phyloP scores from a whole-genome alignment of 2,888 invertebrate genomes.

The Saturnia pavonia region DNA sequence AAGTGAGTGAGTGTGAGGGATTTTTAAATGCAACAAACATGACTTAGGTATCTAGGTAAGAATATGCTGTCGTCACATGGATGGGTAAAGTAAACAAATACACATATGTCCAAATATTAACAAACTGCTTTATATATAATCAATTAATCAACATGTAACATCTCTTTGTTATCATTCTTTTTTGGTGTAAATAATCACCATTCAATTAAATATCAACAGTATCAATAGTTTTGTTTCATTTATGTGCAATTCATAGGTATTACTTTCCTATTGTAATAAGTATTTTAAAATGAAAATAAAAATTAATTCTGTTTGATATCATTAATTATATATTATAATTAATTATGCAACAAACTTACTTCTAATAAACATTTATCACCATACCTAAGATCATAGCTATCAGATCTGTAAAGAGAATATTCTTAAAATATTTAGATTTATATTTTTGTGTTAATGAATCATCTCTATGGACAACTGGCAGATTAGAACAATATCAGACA shows the following conservation, averaged over 20 bases:
- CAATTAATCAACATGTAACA: background rate
- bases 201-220: background rate
- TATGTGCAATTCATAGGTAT: background rate
- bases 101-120: background rate
- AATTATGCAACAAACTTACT: slow-evolving; percentile 66
- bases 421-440: slow-evolving; percentile 57
- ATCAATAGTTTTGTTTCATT: background rate
- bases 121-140: background rate
- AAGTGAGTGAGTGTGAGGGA: background rate
- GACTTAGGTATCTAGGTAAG: background rate
- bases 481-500: slow-evolving; percentile 2
- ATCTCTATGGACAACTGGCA: background rate
- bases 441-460: slow-evolving; percentile 11
- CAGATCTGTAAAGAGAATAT: slow-evolving; percentile 67
- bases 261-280: too few species aligned
- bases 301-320: background rate
- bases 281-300: background rate
- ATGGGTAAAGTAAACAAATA: background rate
- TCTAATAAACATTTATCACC: slow-evolving; percentile 61
- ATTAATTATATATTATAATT: background rate
- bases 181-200: background rate
- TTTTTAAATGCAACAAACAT: background rate
- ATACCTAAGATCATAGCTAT: slow-evolving; percentile 57
- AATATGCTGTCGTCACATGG: background rate
- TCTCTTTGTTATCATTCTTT: background rate